phyloP scores from a whole-genome alignment of 2,113 vertebrate species.

The Oreocharis arfaki region DNA sequence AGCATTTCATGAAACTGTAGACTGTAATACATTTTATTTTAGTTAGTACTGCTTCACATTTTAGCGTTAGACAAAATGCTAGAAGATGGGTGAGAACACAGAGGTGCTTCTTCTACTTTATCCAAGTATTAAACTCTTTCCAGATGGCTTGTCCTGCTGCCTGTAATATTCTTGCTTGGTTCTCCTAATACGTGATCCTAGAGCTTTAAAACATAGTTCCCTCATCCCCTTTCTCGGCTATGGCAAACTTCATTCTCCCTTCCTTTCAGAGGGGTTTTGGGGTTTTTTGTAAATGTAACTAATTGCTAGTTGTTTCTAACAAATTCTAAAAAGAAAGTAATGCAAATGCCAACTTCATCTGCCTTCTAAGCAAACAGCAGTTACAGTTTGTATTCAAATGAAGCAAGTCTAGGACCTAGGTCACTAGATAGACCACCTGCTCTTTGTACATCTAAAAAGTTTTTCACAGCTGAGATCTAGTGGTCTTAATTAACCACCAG shows the following conservation, averaged over 20 bases:
- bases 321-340: background rate
- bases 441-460: background rate
- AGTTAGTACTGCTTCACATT: background rate
- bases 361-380: background rate
- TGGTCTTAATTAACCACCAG: background rate
- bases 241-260: background rate
- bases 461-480: background rate
- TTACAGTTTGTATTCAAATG: background rate
- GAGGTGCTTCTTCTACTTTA: background rate
- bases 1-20: background rate
- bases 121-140: background rate
- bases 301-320: background rate
- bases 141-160: background rate
- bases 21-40: background rate
- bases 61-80: background rate
- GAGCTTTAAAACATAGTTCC: background rate
- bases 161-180: background rate
- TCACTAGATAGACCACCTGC: background rate
- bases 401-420: background rate
- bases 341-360: background rate
- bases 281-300: background rate
- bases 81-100: background rate
- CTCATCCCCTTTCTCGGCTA: background rate
- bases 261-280: background rate
- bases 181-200: background rate